Conservation (phyloP, 37 sponge, comb jelly and placozoan species). For the Bolinopsis microptera region DNA sequence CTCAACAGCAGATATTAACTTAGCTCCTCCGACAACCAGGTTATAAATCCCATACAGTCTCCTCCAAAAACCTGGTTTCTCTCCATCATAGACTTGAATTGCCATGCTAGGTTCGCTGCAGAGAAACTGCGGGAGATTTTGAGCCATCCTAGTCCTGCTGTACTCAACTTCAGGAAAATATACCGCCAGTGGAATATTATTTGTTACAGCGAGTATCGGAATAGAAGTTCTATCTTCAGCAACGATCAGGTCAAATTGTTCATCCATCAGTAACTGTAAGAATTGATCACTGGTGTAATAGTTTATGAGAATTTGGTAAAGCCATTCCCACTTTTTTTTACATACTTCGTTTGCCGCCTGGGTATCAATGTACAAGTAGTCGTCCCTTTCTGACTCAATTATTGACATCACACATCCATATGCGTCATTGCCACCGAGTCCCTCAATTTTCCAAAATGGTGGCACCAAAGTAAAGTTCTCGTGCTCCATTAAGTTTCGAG, state of each 20-base stretch:
- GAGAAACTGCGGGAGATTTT: background rate
- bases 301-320: background rate
- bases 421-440: background rate
- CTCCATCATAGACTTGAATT: background rate
- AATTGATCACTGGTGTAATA: conserved; percentile 18
- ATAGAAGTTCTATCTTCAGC: background rate
- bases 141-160: background rate
- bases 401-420: background rate
- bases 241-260: conserved; percentile 4
- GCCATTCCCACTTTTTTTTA: background rate
- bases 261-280: background rate
- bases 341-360: background rate
- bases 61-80: background rate
- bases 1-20: background rate
- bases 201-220: background rate
- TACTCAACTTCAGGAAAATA: background rate
- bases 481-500: background rate
- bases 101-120: background rate
- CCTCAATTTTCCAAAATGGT: background rate
- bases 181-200: background rate
- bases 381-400: background rate
- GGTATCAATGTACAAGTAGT: background rate
- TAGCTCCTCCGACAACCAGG: background rate
- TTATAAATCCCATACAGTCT: background rate
- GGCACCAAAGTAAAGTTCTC: background rate